These are phyloP conservation scores for Harpagifer antarcticus DNA, from an alignment of 2,797 vertebrate species.

Conservation along the genomic window DNA sequence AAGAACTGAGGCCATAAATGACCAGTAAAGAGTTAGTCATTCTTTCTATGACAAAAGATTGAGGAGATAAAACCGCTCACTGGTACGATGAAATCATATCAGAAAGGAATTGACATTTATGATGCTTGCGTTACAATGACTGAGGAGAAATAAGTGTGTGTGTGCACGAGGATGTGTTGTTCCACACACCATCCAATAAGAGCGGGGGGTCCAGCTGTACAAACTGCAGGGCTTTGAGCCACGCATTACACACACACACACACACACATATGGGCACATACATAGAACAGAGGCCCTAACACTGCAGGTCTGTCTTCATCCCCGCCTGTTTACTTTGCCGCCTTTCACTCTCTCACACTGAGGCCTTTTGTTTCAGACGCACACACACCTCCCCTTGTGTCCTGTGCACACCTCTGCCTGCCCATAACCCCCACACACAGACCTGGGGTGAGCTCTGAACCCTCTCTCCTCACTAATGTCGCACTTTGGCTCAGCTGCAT, in stretches of 20 bases:
- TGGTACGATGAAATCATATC: slow-evolving; percentile 20
- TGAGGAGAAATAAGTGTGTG: slow-evolving; percentile 16
- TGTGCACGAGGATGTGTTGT: slow-evolving; percentile 24
- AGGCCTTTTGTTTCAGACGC: slow-evolving; percentile 87
- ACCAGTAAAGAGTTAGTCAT: slow-evolving; percentile 27
- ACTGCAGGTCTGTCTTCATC: slow-evolving; percentile 89
- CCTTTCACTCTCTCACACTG: slow-evolving; percentile 90
- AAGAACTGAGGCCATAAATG: slow-evolving; percentile 49
- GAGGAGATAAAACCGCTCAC: slow-evolving; percentile 3
- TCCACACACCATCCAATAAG: slow-evolving; percentile 61
- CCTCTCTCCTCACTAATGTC: slow-evolving; percentile 9
- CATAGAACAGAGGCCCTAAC: slow-evolving; percentile 85
- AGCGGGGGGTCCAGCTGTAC: slow-evolving; percentile 89
- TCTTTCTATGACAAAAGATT: slow-evolving; percentile 51
- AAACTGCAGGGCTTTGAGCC: slow-evolving; percentile 84
- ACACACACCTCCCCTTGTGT: slow-evolving; percentile 61
- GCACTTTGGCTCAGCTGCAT: slow-evolving; percentile 11
- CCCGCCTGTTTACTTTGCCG: slow-evolving; percentile 92
- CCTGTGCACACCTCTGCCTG: slow-evolving; percentile 56
- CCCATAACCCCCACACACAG: slow-evolving; percentile 26
- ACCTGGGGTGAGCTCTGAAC: slow-evolving; percentile 43
- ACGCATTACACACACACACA: slow-evolving; percentile 34
- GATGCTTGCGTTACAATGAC: slow-evolving; percentile 20
- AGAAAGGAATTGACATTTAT: slow-evolving; percentile 45
- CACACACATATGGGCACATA: slow-evolving; percentile 7